Base-by-base conservation (phyloP, 2,113 vertebrate species). In the Hippocampus abdominalis region DNA sequence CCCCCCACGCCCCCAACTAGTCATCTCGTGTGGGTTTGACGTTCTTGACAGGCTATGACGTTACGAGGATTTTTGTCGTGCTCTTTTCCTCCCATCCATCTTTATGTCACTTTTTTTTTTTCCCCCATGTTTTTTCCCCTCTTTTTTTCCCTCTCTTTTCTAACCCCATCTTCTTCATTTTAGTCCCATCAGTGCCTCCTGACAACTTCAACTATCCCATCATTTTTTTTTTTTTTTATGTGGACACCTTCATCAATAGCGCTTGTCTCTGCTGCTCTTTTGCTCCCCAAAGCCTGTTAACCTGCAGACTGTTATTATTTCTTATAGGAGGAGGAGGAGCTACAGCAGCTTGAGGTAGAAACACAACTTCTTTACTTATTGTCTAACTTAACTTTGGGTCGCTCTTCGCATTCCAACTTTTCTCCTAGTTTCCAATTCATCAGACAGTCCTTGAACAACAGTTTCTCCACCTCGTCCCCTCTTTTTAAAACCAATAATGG, bases 291-390 rank as follows among this genome's bases (percentile, higher is more conserved):
- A 80, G 85, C 78, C 3, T 36, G 80, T 78, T 90, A 78, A 88
- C 79, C 75, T 70, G 75, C 81, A 76, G 39, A 90, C 74, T 90
- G 71, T 86, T 83, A 73, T 87, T 62, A 74, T 87, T 64, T 59
- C 70, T 72, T 89, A 53, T 84, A 93, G 92, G 92, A 93, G 48
- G 92, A 93, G 87, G 91, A 93, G 84, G 92, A 93, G 79, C 90
- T 93, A 39, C 89, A 25, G 53, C 78, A 91, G 77, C 91, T 93
- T 86, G 89, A 93, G 92, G 92, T 92, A 92, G 84, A 91, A 32
- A 60, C 57, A 87, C 73, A 5, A 72, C 27, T 44, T 73, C 51
- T 65, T 48, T 12, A 59, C 42, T 75, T 51, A 8, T 39, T 40
- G 2, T 67, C 67, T 53, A 42, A 75, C 4, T 65, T 70, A 44